phyloP scores from a whole-genome alignment of 2,888 invertebrate genomes.

The Villa cingulata region DNA sequence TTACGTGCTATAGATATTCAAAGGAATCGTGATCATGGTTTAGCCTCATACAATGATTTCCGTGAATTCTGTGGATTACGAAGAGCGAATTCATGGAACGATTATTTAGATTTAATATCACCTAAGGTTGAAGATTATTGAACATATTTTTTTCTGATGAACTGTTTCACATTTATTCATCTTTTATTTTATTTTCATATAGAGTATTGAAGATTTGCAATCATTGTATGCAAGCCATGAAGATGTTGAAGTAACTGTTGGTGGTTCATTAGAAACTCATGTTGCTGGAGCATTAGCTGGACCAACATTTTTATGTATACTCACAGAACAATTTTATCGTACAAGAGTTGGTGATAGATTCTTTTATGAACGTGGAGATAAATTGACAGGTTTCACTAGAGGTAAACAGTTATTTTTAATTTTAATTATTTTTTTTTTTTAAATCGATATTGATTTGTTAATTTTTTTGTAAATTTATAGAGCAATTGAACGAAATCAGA shows the following conservation, averaged over 20 bases:
- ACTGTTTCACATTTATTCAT: not conserved
- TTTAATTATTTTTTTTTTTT: not conserved
- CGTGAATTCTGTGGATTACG: conserved; percentile 62
- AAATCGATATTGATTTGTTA: not conserved
- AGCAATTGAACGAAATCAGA: conserved; percentile 63
- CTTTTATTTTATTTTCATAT: conserved; percentile 25
- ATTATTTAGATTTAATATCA: conserved; percentile 54
- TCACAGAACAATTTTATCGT: conserved; percentile 76
- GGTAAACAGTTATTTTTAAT: conserved; percentile 27
- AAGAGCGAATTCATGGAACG: conserved; percentile 53
- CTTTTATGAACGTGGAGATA: conserved; percentile 63
- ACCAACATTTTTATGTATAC: conserved; percentile 76
- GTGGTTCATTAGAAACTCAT: conserved; percentile 63
- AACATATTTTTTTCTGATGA: conserved; percentile 25
- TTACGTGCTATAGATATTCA: conserved; percentile 72
- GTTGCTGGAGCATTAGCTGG: conserved; percentile 67
- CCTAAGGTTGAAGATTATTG: too few species aligned
- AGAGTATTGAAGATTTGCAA: conserved; percentile 46
- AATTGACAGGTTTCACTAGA: conserved; percentile 48
- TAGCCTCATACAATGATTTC: conserved; percentile 64
- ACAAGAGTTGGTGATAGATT: conserved; percentile 75
- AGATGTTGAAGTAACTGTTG: conserved; percentile 79
- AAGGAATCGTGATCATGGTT: conserved; percentile 73
- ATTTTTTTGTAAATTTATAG: conserved; percentile 21
- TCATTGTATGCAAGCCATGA: conserved; percentile 54